Evolutionary conservation across 2,113 vertebrate species (phyloP).

Genomic region (Erythrolamprus reginae): DNA sequence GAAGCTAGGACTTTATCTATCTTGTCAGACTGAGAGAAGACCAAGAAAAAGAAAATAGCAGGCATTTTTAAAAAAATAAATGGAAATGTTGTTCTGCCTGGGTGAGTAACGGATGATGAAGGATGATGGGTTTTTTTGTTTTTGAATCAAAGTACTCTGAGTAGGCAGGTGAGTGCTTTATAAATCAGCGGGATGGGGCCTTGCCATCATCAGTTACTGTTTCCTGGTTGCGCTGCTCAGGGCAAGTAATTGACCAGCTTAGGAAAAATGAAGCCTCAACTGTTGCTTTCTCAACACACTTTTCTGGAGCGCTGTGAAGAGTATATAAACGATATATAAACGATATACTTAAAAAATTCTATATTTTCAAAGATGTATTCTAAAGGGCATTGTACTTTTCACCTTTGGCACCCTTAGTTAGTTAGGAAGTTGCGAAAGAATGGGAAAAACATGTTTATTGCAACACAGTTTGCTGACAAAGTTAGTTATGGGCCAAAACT

Average conservation of each 20-base stretch:
- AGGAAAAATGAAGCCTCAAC: background rate
- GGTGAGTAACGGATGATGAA: background rate
- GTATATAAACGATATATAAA: too few species aligned
- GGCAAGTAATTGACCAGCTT: background rate
- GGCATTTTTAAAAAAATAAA: background rate
- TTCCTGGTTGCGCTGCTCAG: background rate
- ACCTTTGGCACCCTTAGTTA: too few species aligned
- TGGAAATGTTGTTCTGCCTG: background rate
- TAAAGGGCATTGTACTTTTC: too few species aligned
- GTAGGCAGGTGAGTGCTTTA: background rate
- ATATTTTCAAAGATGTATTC: too few species aligned
- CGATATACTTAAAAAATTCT: too few species aligned
- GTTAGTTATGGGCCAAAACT: too few species aligned
- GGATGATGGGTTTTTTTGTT: background rate
- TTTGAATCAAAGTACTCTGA: background rate
- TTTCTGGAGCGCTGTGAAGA: too few species aligned
- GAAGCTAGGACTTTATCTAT: background rate
- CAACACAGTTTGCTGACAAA: too few species aligned
- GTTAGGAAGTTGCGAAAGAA: too few species aligned
- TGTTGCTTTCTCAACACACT: background rate
- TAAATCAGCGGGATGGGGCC: too few species aligned
- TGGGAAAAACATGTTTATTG: too few species aligned
- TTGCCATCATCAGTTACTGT: background rate
- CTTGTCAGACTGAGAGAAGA: slow-evolving; percentile 1
- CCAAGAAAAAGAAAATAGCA: background rate